Percentiles rank a stretch among this genome's conserved stretches.
These are phyloP conservation scores for Mionectes olivaceus DNA, from an alignment of 2,797 vertebrate genomes.

Conservation along the genomic window DNA sequence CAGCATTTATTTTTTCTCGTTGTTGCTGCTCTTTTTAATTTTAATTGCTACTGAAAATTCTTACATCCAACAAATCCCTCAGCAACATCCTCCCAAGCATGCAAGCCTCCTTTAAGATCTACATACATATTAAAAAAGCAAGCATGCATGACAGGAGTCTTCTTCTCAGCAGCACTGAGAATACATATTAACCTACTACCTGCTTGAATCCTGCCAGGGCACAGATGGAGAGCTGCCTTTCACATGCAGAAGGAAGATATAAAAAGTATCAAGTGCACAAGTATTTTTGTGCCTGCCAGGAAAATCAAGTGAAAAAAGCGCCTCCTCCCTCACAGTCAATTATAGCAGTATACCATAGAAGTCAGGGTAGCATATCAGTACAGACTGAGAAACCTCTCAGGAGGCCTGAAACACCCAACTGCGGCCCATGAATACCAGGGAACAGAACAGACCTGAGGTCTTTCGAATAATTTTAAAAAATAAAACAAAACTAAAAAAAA, in stretches of 20 bases:
- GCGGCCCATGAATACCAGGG: neutral
- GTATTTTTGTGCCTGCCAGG: slow-evolving; percentile 39
- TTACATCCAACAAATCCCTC: neutral
- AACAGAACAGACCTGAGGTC: neutral
- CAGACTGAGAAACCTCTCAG: neutral
- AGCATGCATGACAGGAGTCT: neutral
- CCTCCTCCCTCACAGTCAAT: neutral
- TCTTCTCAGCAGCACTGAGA: neutral
- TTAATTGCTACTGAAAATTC: neutral
- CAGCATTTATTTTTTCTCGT: neutral
- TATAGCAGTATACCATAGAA: neutral
- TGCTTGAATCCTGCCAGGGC: slow-evolving; percentile 22
- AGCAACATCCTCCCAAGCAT: neutral
- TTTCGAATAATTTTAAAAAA: neutral
- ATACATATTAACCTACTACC: slow-evolving; percentile 42
- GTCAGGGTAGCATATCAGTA: fast-evolving
- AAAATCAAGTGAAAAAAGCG: neutral
- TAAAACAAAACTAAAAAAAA: too few relatives aligned
- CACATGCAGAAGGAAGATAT: slow-evolving; percentile 5
- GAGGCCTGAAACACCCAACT: neutral
- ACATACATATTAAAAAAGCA: neutral
- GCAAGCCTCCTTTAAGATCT: neutral
- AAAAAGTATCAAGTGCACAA: slow-evolving; percentile 28
- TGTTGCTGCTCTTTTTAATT: neutral
- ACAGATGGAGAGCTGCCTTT: slow-evolving; percentile 52